phyloP scores from a whole-genome alignment of 1,140 invertebrate genomes.

The Ceratitis capitata region DNA sequence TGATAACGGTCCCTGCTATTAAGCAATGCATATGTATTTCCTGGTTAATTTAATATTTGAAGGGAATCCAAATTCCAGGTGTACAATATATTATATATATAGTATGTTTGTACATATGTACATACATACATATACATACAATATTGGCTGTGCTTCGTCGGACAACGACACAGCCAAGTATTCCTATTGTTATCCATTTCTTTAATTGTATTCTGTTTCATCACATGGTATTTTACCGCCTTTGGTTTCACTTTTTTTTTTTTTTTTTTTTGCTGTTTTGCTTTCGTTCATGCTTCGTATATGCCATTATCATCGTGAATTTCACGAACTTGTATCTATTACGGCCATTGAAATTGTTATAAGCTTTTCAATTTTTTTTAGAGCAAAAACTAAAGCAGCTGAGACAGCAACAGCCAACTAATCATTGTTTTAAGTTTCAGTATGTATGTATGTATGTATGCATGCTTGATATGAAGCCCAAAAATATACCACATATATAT shows the following conservation, averaged over 20 bases:
- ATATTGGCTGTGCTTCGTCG: too few relatives aligned
- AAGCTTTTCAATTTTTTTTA: not conserved
- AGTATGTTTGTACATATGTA: not conserved
- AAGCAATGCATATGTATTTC: too few relatives aligned
- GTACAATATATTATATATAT: too few relatives aligned
- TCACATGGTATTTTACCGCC: not conserved
- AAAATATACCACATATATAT: not conserved
- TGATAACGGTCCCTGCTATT: too few relatives aligned
- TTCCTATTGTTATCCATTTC: not conserved
- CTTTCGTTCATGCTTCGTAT: not conserved
- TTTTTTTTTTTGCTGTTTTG: not conserved
- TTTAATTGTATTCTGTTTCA: not conserved
- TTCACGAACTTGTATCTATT: not conserved
- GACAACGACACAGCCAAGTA: not conserved
- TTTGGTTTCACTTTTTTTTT: not conserved
- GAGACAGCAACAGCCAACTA: not conserved
- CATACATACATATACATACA: too few relatives aligned
- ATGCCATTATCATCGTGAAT: not conserved
- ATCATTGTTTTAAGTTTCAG: conserved; percentile 7
- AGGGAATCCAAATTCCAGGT: too few relatives aligned
- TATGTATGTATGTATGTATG: too few relatives aligned
- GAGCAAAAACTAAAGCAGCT: not conserved
- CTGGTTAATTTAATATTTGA: too few relatives aligned
- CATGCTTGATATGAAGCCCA: not conserved
- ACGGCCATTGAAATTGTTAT: not conserved